Evolutionary conservation across 2,113 vertebrate species (phyloP).

Genomic region (Odontophorus gujanensis): DNA sequence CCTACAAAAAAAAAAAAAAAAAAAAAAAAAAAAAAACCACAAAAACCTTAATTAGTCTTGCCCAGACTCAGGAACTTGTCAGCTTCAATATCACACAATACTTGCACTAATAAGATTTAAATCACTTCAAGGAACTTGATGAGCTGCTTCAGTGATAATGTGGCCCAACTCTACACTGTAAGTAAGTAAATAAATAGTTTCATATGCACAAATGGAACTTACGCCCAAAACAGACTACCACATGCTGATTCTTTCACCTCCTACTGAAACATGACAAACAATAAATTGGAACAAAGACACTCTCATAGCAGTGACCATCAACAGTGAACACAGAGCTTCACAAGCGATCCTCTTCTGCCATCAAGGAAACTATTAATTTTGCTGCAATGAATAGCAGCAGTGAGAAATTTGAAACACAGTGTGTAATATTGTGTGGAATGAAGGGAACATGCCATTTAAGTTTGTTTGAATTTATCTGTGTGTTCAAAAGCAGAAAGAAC

Average conservation of each 20-base stretch:
- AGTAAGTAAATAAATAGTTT: too few relatives aligned
- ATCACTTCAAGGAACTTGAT: background rate
- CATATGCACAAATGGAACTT: background rate
- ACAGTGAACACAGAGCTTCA: background rate
- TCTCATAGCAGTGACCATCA: background rate
- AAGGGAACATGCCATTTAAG: background rate
- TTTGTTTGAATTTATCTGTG: background rate
- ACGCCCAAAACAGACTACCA: background rate
- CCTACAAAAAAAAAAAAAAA: accelerated
- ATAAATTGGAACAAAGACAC: background rate
- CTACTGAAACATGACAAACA: background rate
- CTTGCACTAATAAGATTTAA: background rate
- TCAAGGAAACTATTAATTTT: background rate
- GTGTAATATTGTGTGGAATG: background rate
- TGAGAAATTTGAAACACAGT: background rate
- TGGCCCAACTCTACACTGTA: background rate
- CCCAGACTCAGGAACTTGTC: background rate
- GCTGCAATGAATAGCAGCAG: background rate
- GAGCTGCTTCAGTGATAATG: background rate
- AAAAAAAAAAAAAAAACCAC: too few relatives aligned
- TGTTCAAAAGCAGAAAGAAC: background rate
- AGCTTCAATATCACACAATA: background rate
- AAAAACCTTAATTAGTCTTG: background rate
- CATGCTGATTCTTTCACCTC: background rate
- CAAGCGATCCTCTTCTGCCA: background rate